phyloP scores from a whole-genome alignment of 2,113 vertebrate species.

The Narcine bancroftii region DNA sequence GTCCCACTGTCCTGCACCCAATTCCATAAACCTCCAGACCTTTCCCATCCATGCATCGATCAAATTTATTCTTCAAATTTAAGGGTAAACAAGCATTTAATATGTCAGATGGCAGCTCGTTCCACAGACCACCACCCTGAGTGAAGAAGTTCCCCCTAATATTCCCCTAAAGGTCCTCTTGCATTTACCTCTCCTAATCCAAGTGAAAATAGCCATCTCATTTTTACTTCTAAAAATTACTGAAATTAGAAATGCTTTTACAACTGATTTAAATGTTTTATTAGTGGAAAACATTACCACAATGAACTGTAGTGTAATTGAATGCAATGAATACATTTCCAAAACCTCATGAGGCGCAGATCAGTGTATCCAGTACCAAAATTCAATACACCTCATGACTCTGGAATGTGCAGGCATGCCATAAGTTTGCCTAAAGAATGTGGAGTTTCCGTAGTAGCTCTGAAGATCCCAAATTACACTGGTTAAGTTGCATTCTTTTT shows the following conservation, averaged over 20 bases:
- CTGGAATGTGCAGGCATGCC: constrained; percentile 85
- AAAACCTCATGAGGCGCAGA: constrained; percentile 48
- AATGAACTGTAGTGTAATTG: not conserved
- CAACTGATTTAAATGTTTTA: not conserved
- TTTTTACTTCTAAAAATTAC: not conserved
- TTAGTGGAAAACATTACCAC: constrained; percentile 6
- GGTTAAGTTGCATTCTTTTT: constrained; percentile 66
- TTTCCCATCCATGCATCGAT: too few species aligned
- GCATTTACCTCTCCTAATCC: too few species aligned
- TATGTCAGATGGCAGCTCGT: too few species aligned
- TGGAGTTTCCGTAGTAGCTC: constrained; percentile 70
- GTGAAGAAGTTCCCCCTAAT: too few species aligned
- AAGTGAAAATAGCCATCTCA: too few species aligned
- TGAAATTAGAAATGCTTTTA: not conserved
- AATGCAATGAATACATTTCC: constrained; percentile 21
- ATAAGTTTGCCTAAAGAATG: constrained; percentile 76
- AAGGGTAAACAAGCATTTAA: too few species aligned
- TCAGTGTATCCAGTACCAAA: constrained; percentile 53
- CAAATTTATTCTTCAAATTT: too few species aligned
- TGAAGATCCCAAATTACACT: constrained; percentile 65
- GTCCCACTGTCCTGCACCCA: too few species aligned
- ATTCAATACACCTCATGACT: constrained; percentile 73
- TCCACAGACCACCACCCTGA: too few species aligned
- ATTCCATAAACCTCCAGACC: too few species aligned
- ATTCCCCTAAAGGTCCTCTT: too few species aligned